Percentiles rank a stretch among this genome's conserved stretches.
These are phyloP conservation scores for Pseudoatta argentina DNA, from an alignment of 1,140 invertebrate species.

Conservation along the genomic window DNA sequence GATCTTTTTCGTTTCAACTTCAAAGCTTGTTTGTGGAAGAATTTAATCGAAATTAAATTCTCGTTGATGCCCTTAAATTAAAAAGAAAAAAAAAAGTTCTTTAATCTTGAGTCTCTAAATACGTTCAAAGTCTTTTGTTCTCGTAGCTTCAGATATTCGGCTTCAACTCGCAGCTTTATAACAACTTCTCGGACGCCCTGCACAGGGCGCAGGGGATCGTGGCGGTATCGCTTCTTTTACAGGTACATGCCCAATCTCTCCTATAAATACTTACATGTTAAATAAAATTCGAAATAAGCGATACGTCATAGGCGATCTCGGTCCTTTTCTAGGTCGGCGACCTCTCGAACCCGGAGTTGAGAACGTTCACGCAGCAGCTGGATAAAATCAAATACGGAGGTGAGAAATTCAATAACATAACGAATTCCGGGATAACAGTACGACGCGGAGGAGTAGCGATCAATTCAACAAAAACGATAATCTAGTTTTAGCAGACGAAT, in stretches of 20 bases:
- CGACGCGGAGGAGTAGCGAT: not conserved
- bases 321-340: constrained; percentile 92
- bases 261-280: constrained; percentile 32
- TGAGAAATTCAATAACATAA: constrained; percentile 84
- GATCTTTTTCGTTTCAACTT: not conserved
- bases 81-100: not conserved
- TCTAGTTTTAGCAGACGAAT: constrained; percentile 32
- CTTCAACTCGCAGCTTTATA: constrained; percentile 97
- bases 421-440: constrained; percentile 2
- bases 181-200: constrained; percentile 95
- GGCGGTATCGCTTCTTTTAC: constrained; percentile 94
- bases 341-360: constrained; percentile 94
- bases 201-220: constrained; percentile 96
- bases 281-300: constrained; percentile 71
- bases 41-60: constrained; percentile 15
- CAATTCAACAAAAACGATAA: constrained; percentile 10
- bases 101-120: constrained; percentile 12
- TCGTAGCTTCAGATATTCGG: constrained; percentile 97
- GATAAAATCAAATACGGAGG: constrained; percentile 95
- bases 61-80: not conserved
- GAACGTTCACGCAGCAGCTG: constrained; percentile 94
- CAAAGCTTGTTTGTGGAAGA: constrained; percentile 14
- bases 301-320: constrained; percentile 74
- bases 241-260: constrained; percentile 88
- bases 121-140: constrained; percentile 76